Evolutionary conservation across 2,888 invertebrate species (phyloP), one percentile per base, ranked within the genome.

Genomic region (Dromius quadrimaculatus): DNA sequence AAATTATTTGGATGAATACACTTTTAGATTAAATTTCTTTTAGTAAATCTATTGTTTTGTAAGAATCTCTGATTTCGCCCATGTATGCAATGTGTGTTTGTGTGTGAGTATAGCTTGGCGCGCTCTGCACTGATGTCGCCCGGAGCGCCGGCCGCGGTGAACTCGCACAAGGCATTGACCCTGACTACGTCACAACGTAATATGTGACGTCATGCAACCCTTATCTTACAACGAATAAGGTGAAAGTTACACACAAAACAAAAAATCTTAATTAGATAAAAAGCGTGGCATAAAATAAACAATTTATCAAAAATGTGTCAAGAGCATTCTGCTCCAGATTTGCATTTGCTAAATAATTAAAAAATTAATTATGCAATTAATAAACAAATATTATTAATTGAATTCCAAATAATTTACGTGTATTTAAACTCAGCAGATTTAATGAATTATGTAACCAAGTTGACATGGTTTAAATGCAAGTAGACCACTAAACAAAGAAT

Each of bases 91-190:
- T 38, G 11, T 38, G 6, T 38, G 11, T 38, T 3, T 38, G 11
- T 38, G 38, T 38, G 38, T 38, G 11, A 6, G 38, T 38, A n/a
- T 38, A n/a, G 4, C 2, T 38, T 47, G 19, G 47, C 19, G 11
- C 22, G 20, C 11, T n/a, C n/a, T 3, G 11, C 20, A 20, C 45
- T 13, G 11, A 11, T 8, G 47, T 13, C 6, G n/a, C 3, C 19
- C 22, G 20, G 47, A 22, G 22, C 15, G 50, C 50, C 50, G 50
- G 28, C 19, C 59, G 59, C 38, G 34, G 61, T 61, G 61, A 61
- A 61, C 61, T 41, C 61, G 19, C 23, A 22, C 61, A 20, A 61
- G 61, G 19, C 61, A 61, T 61, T 61, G 61, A 61, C 61, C 61
- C 61, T 61, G 61, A 22, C 61, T 61, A 61, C 61, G 61, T 61